Percentiles rank a stretch among this genome's conserved stretches.
These are phyloP conservation scores for Aplysina aerophoba DNA, from an alignment of 37 sponge, comb jelly and placozoan genomes.

Conservation along the genomic window DNA sequence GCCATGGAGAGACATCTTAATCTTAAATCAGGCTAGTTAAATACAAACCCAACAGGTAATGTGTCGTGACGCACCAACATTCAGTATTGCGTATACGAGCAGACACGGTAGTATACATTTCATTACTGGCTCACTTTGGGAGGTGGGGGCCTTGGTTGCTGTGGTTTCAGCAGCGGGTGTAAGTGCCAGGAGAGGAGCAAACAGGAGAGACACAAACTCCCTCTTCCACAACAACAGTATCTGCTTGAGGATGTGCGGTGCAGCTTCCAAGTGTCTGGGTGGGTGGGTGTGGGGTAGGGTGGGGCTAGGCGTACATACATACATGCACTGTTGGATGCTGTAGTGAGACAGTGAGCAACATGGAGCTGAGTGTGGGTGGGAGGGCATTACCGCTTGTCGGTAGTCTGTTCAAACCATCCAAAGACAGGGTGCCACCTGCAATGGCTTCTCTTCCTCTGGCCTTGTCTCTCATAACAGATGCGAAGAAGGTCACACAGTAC, in stretches of 20 bases:
- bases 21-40: too few species aligned
- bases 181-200: constrained; percentile 57
- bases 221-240: constrained; percentile 54
- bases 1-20: too few species aligned
- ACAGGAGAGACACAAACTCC: constrained; percentile 43
- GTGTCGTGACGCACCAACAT: too few species aligned
- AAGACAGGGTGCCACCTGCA: constrained; percentile 77
- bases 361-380: too few species aligned
- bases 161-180: constrained; percentile 41
- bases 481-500: background rate
- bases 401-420: constrained; percentile 48
- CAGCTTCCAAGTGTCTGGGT: constrained; percentile 46
- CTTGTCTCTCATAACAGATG: background rate
- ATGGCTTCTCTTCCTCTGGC: background rate
- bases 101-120: too few species aligned
- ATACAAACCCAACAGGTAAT: too few species aligned
- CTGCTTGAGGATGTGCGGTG: constrained; percentile 47
- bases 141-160: background rate
- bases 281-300: background rate
- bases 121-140: too few species aligned
- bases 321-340: background rate
- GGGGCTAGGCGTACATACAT: background rate
- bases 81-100: too few species aligned
- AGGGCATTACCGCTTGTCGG: constrained; percentile 61
- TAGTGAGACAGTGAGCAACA: too few species aligned